These are phyloP conservation scores for Carassius gibelio DNA, from an alignment of 2,113 vertebrate species.

Conservation along the genomic window DNA sequence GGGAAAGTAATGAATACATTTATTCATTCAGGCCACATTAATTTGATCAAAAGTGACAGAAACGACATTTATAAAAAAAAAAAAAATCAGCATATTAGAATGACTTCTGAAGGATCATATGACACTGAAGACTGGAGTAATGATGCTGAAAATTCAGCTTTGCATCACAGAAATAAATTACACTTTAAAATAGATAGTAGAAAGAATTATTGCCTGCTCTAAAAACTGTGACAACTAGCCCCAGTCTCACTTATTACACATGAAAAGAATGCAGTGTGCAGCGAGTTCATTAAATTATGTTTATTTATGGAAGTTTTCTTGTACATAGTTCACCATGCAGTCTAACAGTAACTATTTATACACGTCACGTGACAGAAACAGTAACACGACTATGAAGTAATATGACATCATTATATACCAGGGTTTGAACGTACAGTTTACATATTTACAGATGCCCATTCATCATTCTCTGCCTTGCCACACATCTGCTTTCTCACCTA, in stretches of 20 bases:
- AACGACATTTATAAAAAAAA: neutral
- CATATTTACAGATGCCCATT: conserved; percentile 91
- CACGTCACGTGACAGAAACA: conserved; percentile 86
- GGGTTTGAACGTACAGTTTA: conserved; percentile 79
- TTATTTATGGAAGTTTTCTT: conserved; percentile 85
- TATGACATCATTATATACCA: conserved; percentile 87
- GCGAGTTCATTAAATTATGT: conserved; percentile 83
- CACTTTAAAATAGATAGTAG: too few species aligned
- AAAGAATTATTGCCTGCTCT: neutral
- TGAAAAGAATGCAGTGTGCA: conserved; percentile 70
- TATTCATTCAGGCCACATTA: neutral
- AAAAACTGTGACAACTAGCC: neutral
- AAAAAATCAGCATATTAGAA: too few species aligned
- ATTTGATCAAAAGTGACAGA: neutral
- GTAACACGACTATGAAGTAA: conserved; percentile 84
- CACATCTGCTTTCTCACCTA: conserved; percentile 65
- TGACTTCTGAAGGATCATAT: neutral
- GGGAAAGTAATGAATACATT: neutral
- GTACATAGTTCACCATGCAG: conserved; percentile 89
- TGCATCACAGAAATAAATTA: neutral
- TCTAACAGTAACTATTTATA: conserved; percentile 88
- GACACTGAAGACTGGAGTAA: neutral
- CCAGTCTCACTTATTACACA: neutral
- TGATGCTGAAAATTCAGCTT: neutral
- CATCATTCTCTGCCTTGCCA: conserved; percentile 84